A percentile compares a stretch with the other conserved stretches of the same genome.
Conservation (phyloP, 2,888 invertebrate species). For the Drosophila conformis region DNA sequence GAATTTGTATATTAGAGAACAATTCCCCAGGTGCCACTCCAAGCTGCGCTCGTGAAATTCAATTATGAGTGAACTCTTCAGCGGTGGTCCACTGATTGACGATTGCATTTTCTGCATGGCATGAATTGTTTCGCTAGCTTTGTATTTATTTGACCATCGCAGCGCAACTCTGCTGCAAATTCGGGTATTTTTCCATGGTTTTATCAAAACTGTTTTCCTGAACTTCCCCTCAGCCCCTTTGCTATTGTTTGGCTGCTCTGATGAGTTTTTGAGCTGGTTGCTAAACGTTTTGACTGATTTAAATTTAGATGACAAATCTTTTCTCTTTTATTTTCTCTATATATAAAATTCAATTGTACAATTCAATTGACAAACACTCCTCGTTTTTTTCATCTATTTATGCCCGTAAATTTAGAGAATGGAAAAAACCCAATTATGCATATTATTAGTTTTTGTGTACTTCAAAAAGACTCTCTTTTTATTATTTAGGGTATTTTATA, state of each 20-base stretch:
- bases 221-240: conserved; percentile 8
- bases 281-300: conserved; percentile 73
- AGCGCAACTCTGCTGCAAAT: conserved; percentile 55
- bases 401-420: not conserved
- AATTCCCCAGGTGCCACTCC: conserved; percentile 21
- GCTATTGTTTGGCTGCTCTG: conserved; percentile 51
- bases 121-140: conserved; percentile 41
- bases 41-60: conserved; percentile 70
- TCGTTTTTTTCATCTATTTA: not conserved
- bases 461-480: not conserved
- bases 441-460: not conserved
- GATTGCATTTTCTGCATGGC: conserved; percentile 51
- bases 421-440: not conserved
- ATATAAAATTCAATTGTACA: not conserved
- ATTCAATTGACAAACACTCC: not conserved
- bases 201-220: conserved; percentile 36
- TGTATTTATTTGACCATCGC: conserved; percentile 52
- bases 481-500: conserved; percentile 1
- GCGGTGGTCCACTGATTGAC: conserved; percentile 56
- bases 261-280: conserved; percentile 75
- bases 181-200: conserved; percentile 17
- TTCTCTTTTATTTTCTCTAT: not conserved
- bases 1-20: conserved; percentile 74
- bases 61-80: conserved; percentile 73
- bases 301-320: conserved; percentile 65